These are phyloP conservation scores for Zaprionus kolodkinae DNA, from an alignment of 1,140 invertebrate genomes.

Conservation along the genomic window DNA sequence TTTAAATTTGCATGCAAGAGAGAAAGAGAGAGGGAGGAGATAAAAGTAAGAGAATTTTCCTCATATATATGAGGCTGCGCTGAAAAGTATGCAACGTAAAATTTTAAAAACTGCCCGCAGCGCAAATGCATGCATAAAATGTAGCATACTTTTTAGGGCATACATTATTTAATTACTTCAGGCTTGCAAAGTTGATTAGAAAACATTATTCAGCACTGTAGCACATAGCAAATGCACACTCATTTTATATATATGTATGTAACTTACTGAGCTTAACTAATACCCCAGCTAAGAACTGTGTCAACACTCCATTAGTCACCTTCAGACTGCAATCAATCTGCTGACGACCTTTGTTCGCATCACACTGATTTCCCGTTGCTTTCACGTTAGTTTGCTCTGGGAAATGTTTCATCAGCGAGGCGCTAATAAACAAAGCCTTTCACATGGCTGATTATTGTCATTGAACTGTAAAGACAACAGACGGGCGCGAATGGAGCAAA, in stretches of 20 bases:
- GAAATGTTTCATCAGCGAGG: constrained; percentile 40
- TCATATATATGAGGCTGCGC: not conserved
- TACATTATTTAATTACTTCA: not conserved
- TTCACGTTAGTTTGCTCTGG: constrained; percentile 3
- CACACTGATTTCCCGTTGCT: constrained; percentile 6
- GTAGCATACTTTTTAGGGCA: not conserved
- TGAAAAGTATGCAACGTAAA: not conserved
- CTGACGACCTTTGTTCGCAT: not conserved
- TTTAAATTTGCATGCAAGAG: not conserved
- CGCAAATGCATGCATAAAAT: not conserved
- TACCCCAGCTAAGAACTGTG: not conserved
- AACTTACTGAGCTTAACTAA: too few species aligned
- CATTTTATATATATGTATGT: not conserved
- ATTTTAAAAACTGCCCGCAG: not conserved
- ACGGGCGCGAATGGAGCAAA: constrained; percentile 33
- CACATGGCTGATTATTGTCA: constrained; percentile 63
- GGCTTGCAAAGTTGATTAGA: not conserved
- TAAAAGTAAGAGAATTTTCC: not conserved
- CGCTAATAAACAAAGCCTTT: constrained; percentile 67
- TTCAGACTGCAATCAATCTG: constrained; percentile 13
- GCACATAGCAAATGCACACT: not conserved
- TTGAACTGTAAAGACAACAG: constrained; percentile 56
- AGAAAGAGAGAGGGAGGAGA: not conserved
- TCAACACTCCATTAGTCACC: not conserved
- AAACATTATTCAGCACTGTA: not conserved